Evolutionary conservation across 2,888 invertebrate species (phyloP), one percentile per base, ranked within the genome.

Genomic region (Teleogryllus oceanicus): DNA sequence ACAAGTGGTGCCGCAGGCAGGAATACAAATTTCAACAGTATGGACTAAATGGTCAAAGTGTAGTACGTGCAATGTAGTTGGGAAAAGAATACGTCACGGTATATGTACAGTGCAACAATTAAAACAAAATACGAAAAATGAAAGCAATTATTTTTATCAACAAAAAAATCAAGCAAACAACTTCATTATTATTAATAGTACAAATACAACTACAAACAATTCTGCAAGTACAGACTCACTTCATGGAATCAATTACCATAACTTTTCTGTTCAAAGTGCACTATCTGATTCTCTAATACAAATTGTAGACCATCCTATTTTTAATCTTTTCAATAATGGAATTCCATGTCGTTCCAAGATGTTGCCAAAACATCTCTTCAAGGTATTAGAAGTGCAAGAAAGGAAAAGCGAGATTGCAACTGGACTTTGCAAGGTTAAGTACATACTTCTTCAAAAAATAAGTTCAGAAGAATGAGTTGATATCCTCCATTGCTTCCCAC

Each of bases 11-110:
- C 86, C 86, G 2, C 87, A 88, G 82, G 83, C 88, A 62, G 83
- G 84, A 81, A 83, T 92, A 79, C 84, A 85, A 80, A 81, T 91
- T 78, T 90, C 88, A 83, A 91, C 90, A 0, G 85, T 86, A 11
- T 93, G 93, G 93, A 87, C 89, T 1, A 84, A 86, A 1, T 94
- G 94, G 94, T 90, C 91, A 11, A 86, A 88, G 50, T 94, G 94
- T 85, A 92, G 91, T 81, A 86, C 85, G 12, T 94, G 94, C 83
- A 89, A 87, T 74, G 85, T 84, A 78, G 88, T 90, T 49, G 93
- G 93, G 10, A 88, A 89, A 83, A 87, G 88, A 82, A 86, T 89
- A 50, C 88, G 90, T 81, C 88, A 90, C 77, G 94, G 93, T 16
- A 88, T 91, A 77, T 94, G 94, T 84, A 89, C 88, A 81, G 86